A percentile compares a stretch with the other conserved stretches of the same genome.
Evolutionary conservation across 2,113 vertebrate species (phyloP).

Genomic region (Sphyrna mokarran): DNA sequence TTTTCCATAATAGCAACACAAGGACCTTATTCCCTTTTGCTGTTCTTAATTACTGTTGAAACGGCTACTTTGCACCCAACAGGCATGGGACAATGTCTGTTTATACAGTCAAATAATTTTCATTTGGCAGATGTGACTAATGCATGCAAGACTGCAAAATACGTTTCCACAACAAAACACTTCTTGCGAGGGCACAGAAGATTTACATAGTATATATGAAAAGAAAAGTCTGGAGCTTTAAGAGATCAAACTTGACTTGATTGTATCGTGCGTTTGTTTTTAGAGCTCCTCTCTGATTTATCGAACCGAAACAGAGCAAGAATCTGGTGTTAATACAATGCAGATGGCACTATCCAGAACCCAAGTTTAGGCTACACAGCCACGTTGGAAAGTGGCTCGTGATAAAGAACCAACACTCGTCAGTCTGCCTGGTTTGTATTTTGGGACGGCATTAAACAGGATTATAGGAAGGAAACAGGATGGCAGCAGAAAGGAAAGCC

Average conservation of each 20-base stretch:
- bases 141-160: background rate
- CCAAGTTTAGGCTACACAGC: background rate
- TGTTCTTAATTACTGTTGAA: slow-evolving; percentile 2
- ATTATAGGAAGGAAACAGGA: background rate
- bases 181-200: background rate
- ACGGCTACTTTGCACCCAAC: slow-evolving; percentile 27
- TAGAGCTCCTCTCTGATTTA: background rate
- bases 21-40: background rate
- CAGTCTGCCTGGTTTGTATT: background rate
- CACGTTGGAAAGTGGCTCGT: background rate
- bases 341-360: background rate
- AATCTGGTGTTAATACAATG: background rate
- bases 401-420: background rate
- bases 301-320: background rate
- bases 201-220: background rate
- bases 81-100: background rate
- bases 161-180: background rate
- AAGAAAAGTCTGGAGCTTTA: background rate
- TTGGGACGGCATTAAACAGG: background rate
- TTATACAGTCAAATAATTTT: background rate
- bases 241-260: background rate
- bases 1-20: background rate
- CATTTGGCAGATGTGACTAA: background rate
- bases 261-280: background rate
- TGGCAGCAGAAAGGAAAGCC: background rate